Evolutionary conservation across 2,113 vertebrate species (phyloP).

Genomic region (Clupea harengus): DNA sequence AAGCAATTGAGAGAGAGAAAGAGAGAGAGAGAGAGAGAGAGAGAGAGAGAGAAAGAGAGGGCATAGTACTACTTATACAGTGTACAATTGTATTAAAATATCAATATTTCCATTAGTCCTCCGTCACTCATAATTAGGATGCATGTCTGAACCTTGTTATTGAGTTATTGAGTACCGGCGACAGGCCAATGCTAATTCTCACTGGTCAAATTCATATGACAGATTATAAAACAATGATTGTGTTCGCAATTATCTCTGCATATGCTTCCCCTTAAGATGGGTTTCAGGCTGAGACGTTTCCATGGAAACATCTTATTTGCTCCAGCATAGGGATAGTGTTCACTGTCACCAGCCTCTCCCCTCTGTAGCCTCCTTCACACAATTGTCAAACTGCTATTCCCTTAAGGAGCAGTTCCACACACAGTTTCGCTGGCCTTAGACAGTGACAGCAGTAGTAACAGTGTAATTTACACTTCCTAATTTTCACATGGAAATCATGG

Average conservation of each 20-base stretch:
- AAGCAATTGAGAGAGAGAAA: neutral
- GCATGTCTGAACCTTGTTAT: neutral
- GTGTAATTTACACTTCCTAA: too few species aligned
- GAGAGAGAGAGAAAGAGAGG: neutral
- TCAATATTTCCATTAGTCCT: neutral
- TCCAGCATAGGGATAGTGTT: slow-evolving; percentile 35
- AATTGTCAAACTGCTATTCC: neutral
- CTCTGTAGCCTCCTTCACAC: neutral
- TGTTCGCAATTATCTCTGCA: slow-evolving; percentile 34
- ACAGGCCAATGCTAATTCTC: neutral
- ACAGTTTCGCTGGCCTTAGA: neutral
- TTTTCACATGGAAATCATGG: too few species aligned
- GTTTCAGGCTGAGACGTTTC: slow-evolving; percentile 39
- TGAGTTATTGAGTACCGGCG: neutral
- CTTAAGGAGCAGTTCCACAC: neutral
- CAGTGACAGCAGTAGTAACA: too few species aligned
- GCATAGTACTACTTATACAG: neutral
- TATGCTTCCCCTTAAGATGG: slow-evolving; percentile 19
- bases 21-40: neutral
- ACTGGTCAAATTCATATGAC: neutral
- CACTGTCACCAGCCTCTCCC: slow-evolving; percentile 29
- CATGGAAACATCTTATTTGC: slow-evolving; percentile 51
- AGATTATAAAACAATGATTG: slow-evolving; percentile 22
- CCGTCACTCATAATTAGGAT: neutral
- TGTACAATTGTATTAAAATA: neutral